Base-by-base conservation (phyloP, 2,113 vertebrate genomes). In the Mobula hypostoma region DNA sequence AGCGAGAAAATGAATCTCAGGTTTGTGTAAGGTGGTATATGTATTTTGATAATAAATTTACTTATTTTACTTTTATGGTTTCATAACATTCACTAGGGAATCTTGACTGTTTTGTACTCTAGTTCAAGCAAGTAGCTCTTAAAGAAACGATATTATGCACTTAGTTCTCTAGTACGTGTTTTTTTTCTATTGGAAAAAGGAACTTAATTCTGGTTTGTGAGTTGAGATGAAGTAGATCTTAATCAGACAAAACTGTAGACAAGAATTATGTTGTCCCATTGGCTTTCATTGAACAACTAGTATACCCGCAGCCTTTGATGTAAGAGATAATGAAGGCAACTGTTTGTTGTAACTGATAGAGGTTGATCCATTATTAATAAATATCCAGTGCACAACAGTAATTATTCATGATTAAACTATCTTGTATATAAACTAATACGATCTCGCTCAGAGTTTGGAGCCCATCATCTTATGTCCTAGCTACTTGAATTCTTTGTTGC, bases 291-390 rank as follows among this genome's bases (percentile, higher is more conserved):
- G 91, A 92, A 74, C 91, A 93, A 74, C 12, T 56, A 74, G 68
- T 40, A 48, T 40, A 12, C 68, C 36, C 27, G 24, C 91, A 7
- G 70, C 2, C 91, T 76, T 74, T 93, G 91, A 93, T 93, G 68
- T 21, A 27, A 48, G 68, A 19, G 91, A 93, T 93, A 93, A 76
- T 93, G 70, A 48, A 93, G 91, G 70, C 74, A 74, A 74, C 68
- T 93, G 91, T 74, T 93, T 93, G 40, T 56, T 74, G 91, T 93
- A 93, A 93, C 91, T 93, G 70, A 93, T 93, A 93, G 91, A 93
- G 68, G 91, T 29, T 76, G 70, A 74, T 70, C 40, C 36, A 93
- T 93, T 93, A 93, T 93, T 93, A 56, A 93, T 93, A 36, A 48
- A 70, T 74, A 21, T 76, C 68, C 91, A 48, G 36, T 76, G 91